Evolutionary conservation across 2,113 vertebrate genomes (phyloP).

Genomic region (Rhinoderma darwinii): DNA sequence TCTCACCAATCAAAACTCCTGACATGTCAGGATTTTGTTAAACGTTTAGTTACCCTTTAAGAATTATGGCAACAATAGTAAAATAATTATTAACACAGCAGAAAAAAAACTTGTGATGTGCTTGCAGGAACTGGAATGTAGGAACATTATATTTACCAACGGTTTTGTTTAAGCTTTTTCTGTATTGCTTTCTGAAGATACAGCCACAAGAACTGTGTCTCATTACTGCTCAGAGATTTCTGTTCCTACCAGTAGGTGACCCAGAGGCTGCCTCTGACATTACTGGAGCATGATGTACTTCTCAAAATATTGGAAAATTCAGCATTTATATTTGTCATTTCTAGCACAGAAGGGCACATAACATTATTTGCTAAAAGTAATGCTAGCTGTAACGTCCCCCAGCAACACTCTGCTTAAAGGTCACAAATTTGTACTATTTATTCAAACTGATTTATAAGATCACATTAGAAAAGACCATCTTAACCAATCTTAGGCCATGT

Average conservation of each 20-base stretch:
- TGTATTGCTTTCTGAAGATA: slow-evolving; percentile 1
- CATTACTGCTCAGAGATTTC: slow-evolving; percentile 8
- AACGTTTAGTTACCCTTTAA: too few species aligned
- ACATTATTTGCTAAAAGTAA: not conserved
- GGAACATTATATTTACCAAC: not conserved
- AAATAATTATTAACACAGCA: slow-evolving; percentile 10
- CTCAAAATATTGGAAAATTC: not conserved
- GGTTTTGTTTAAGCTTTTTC: slow-evolving; percentile 18
- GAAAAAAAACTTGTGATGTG: not conserved
- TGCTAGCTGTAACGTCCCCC: not conserved
- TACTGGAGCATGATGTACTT: slow-evolving; percentile 24
- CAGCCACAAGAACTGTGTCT: slow-evolving; percentile 20
- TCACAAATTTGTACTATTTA: not conserved
- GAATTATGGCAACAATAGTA: not conserved
- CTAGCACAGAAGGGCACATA: not conserved
- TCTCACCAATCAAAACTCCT: too few species aligned
- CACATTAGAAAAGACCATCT: not conserved
- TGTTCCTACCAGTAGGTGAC: slow-evolving; percentile 35
- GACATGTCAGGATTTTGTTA: too few species aligned
- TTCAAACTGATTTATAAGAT: not conserved
- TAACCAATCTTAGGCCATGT: too few species aligned
- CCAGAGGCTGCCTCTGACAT: slow-evolving; percentile 34
- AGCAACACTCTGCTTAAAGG: not conserved
- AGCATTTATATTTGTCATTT: slow-evolving; percentile 35
- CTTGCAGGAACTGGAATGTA: slow-evolving; percentile 15